phyloP scores from a whole-genome alignment of 2,888 invertebrate species.

The Andrena trimmerana region DNA sequence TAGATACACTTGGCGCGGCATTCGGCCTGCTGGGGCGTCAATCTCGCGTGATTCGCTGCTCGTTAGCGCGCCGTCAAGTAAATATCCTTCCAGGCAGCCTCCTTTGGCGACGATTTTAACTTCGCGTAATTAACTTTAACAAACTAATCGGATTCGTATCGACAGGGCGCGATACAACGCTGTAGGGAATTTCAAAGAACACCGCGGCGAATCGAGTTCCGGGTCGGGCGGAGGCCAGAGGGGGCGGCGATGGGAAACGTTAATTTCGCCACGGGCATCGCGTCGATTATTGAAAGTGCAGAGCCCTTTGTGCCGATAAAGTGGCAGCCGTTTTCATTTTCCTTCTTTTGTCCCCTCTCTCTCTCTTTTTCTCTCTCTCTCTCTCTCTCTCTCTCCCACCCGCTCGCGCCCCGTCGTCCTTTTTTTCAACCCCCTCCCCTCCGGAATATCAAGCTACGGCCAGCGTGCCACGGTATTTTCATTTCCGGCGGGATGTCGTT shows the following conservation, averaged over 20 bases:
- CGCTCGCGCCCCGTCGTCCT: background rate
- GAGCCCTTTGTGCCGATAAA: constrained; percentile 41
- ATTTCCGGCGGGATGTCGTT: constrained; percentile 66
- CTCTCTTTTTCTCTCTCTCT: background rate
- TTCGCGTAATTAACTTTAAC: constrained; percentile 13
- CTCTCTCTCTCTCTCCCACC: too few species aligned
- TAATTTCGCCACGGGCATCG: constrained; percentile 45
- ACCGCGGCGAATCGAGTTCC: background rate
- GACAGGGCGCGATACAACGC: constrained; percentile 23
- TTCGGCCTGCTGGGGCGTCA: background rate
- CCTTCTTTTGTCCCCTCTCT: constrained; percentile 24
- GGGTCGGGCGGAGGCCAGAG: background rate
- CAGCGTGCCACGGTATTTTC: constrained; percentile 50
- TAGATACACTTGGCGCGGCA: background rate
- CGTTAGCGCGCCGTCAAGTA: background rate
- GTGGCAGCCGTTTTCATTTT: constrained; percentile 44
- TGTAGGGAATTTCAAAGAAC: constrained; percentile 19
- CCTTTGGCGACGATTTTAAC: constrained; percentile 33
- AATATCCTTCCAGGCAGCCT: background rate
- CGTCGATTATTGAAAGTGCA: constrained; percentile 62
- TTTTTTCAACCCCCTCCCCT: background rate
- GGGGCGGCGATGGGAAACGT: constrained; percentile 10
- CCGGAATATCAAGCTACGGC: background rate
- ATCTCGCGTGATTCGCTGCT: constrained; percentile 14
- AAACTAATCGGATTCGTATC: constrained; percentile 34